Conservation (phyloP, 2,888 invertebrate genomes). For the Drosophila incognita region DNA sequence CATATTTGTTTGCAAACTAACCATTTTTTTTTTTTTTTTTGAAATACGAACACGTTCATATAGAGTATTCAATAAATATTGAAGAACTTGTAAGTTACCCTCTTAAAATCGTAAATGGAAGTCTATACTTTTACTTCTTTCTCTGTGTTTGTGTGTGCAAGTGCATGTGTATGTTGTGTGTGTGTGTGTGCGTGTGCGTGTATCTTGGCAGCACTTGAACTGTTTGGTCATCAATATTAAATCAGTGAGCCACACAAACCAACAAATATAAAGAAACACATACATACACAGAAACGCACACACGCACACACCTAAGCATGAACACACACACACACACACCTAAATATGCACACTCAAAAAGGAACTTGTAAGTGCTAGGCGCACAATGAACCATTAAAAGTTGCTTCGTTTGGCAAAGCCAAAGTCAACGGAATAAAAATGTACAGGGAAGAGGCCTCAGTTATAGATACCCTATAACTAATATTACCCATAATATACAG, state of each 20-base stretch:
- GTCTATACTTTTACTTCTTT: constrained; percentile 34
- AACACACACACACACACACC: constrained; percentile 8
- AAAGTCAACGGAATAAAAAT: constrained; percentile 37
- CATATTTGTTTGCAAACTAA: background rate
- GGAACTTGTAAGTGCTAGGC: constrained; percentile 62
- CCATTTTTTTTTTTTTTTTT: background rate
- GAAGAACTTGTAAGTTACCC: constrained; percentile 15
- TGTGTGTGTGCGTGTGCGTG: constrained; percentile 20
- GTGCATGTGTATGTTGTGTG: constrained; percentile 5
- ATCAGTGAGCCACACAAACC: constrained; percentile 69
- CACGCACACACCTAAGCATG: background rate
- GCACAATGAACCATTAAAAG: constrained; percentile 78
- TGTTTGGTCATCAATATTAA: constrained; percentile 79
- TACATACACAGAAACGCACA: constrained; percentile 8
- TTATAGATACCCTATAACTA: background rate
- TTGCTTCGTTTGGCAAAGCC: constrained; percentile 67
- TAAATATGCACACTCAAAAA: constrained; percentile 31
- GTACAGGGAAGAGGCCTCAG: constrained; percentile 11
- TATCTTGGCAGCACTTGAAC: constrained; percentile 68
- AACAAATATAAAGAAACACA: constrained; percentile 40
- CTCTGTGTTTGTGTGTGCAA: background rate
- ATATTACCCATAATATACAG: too few species aligned
- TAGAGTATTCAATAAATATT: background rate
- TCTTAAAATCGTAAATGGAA: constrained; percentile 32
- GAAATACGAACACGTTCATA: background rate